Base-by-base conservation (phyloP, 1,140 invertebrate species). In the Centruroides sculpturatus region DNA sequence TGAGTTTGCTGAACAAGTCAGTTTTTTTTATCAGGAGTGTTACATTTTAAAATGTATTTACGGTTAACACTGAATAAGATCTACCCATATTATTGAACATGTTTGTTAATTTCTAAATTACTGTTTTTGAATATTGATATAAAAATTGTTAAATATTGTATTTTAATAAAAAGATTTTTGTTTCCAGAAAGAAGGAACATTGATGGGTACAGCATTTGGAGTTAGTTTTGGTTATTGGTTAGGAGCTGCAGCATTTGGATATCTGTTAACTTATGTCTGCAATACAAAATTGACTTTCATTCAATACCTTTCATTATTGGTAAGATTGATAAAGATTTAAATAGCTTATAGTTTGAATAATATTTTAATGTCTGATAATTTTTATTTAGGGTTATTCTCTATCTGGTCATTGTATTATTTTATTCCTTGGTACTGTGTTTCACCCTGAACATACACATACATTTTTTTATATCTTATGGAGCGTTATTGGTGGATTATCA, bases 181-280 rank as follows among this genome's bases (percentile, higher is more conserved):
- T 47, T 53, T 65, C n/a, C 67, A 75, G 74, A 68, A 75, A 64
- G 75, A 76, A 65, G 75, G 75, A 6, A 76, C 75, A 52, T 64
- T 76, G 59, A 76, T 76, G 69, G 75, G 75, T 5, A 73, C 74
- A 56, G 73, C 74, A 5, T 74, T 76, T 69, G 71, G 70, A 41
- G 69, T 74, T 6, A 75, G 74, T 66, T 76, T 76, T 67, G 70
- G 69, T 3, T 76, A 76, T 64, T 76, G 75, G 75, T 61, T 76
- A 34, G 74, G 75, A 4, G 66, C 68, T 1, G 71, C 73, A 46
- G 63, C 64, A 46, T 60, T 75, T 9, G 56, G 73, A 1, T 75
- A 70, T 70, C 66, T 73, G 7, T 58, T 75, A 10, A 67, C 70
- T 1, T 75, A 74, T 61, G 64, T 76, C 1, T 74, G 72, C 61